A percentile compares a stretch with the other conserved stretches of the same genome.
Conservation (phyloP, 2,888 invertebrate species). For the Mayetiola destructor region DNA sequence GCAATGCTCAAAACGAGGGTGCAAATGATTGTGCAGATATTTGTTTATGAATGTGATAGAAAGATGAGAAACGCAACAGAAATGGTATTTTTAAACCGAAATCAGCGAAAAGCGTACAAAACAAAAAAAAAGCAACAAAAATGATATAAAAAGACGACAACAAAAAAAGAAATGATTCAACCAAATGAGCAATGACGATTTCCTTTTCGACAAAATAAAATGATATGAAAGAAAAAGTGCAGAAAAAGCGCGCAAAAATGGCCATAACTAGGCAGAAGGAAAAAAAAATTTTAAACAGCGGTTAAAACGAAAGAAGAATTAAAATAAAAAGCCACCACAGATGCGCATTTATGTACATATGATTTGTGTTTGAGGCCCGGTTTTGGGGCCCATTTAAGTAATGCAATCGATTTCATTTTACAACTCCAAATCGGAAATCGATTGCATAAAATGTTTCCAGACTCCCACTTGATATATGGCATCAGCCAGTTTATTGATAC, state of each 20-base stretch:
- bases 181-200: neutral
- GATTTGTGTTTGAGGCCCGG: no score
- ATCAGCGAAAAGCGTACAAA: no score
- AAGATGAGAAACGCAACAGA: no score
- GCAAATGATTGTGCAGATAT: slow-evolving; percentile 1
- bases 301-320: no score
- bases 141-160: no score
- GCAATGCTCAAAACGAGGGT: neutral
- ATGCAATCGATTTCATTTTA: slow-evolving; percentile 12
- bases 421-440: slow-evolving; percentile 7
- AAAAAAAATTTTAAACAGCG: no score
- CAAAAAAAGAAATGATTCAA: neutral
- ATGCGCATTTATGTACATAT: no score
- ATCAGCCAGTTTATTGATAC: neutral
- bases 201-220: neutral
- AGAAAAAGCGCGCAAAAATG: neutral
- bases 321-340: no score
- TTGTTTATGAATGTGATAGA: no score
- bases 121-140: no score
- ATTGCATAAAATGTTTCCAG: slow-evolving; percentile 10
- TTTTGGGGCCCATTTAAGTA: slow-evolving; percentile 2
- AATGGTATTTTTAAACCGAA: no score
- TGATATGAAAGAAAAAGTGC: neutral
- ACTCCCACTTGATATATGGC: slow-evolving; percentile 2
- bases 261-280: slow-evolving; percentile 3